Evolutionary conservation across 2,113 vertebrate species (phyloP).

Genomic region (Tautogolabrus adspersus): DNA sequence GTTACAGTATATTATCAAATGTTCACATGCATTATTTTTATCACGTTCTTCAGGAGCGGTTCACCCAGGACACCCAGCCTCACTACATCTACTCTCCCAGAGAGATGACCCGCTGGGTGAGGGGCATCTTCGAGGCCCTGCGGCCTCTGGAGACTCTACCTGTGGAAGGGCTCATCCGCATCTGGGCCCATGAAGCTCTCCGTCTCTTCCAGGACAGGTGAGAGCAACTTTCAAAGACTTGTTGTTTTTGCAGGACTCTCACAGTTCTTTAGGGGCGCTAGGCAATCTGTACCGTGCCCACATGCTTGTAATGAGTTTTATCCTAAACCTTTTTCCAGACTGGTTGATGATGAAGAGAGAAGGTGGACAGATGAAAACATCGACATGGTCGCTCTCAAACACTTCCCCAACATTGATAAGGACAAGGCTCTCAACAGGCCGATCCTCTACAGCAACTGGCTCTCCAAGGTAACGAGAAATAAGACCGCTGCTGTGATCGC

Average conservation of each 20-base stretch:
- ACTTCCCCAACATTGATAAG: conserved; percentile 98
- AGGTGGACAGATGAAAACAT: conserved; percentile 99
- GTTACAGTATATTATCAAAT: no score
- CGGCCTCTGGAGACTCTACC: conserved; percentile 95
- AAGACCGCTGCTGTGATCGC: neutral
- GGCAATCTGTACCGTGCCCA: no score
- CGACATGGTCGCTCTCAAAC: conserved; percentile 94
- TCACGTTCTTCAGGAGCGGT: conserved; percentile 91
- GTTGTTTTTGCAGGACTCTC: no score
- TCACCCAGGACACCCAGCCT: conserved; percentile 97
- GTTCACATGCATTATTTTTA: no score
- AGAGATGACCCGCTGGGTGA: conserved; percentile 99
- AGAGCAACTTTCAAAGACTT: conserved; percentile 1
- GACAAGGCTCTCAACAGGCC: conserved; percentile 94
- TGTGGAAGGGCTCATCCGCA: conserved; percentile 97
- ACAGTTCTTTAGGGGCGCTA: no score
- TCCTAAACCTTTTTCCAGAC: conserved; percentile 76
- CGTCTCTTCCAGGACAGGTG: conserved; percentile 99
- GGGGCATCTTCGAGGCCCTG: conserved; percentile 96
- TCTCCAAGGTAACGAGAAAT: conserved; percentile 89
- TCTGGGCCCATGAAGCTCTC: conserved; percentile 99
- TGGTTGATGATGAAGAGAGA: conserved; percentile 96
- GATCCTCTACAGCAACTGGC: conserved; percentile 99
- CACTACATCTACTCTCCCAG: conserved; percentile 99
- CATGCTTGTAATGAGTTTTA: neutral